These are phyloP conservation scores for Ladona fulva DNA, from an alignment of 1,140 invertebrate species.

Conservation along the genomic window DNA sequence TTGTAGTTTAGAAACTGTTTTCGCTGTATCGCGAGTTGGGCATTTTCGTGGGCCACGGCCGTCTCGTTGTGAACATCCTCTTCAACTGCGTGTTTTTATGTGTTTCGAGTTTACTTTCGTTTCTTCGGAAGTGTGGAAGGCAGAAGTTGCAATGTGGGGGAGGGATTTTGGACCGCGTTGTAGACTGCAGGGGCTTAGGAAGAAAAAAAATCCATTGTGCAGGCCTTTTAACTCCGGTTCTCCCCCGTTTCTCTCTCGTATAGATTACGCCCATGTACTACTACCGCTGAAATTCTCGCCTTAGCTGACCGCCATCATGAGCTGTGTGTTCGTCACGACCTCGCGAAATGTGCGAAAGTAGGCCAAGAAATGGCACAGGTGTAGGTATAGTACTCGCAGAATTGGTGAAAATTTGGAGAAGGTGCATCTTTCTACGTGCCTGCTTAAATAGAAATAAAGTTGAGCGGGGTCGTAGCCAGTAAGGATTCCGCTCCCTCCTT, in stretches of 20 bases:
- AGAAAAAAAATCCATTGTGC: background rate
- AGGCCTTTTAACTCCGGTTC: background rate
- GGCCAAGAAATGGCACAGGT: conserved; percentile 2
- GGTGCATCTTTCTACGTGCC: background rate
- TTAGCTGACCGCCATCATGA: conserved; percentile 7
- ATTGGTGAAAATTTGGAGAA: background rate
- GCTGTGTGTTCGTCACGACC: conserved; percentile 6
- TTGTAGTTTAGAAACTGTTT: background rate
- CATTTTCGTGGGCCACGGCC: background rate
- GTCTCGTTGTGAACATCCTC: background rate
- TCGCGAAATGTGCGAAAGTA: conserved; percentile 8
- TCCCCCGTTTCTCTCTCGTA: background rate
- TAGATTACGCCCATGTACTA: background rate
- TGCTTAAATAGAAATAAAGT: background rate
- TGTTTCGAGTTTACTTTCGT: background rate
- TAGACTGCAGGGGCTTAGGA: background rate
- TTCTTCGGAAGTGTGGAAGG: background rate
- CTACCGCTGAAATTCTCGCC: background rate
- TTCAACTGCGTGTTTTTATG: background rate
- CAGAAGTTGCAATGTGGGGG: background rate
- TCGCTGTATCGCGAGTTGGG: background rate
- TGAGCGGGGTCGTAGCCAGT: background rate
- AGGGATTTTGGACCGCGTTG: conserved; percentile 2
- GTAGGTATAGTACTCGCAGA: background rate
- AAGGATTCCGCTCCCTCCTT: background rate